Conservation (phyloP, 1,140 invertebrate genomes). For the Pygmarrhopalites habei region DNA sequence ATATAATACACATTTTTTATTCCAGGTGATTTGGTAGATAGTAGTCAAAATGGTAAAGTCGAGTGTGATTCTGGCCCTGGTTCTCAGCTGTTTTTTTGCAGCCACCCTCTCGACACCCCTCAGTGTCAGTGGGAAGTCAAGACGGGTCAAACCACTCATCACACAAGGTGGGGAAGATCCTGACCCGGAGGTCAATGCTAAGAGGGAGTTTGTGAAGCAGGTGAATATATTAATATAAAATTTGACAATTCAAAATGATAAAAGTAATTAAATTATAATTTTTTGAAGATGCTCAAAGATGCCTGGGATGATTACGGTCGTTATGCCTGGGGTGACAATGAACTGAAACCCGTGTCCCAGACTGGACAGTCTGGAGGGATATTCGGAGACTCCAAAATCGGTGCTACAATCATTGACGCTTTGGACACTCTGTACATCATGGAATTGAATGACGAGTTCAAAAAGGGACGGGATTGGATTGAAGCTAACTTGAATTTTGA, state of each 20-base stretch:
- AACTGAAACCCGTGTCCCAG: conserved; percentile 85
- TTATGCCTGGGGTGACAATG: conserved; percentile 98
- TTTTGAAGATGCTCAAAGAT: conserved; percentile 85
- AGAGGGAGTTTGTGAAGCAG: conserved; percentile 68
- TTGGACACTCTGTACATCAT: conserved; percentile 96
- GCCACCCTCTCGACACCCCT: too few species aligned
- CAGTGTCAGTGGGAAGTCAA: too few species aligned
- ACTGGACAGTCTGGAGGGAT: conserved; percentile 84
- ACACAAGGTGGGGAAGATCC: conserved; percentile 56
- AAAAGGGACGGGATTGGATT: conserved; percentile 88
- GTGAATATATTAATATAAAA: too few species aligned
- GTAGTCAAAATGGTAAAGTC: too few species aligned
- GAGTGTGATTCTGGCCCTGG: too few species aligned
- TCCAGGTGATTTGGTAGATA: too few species aligned
- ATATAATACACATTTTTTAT: too few species aligned
- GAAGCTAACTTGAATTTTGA: conserved; percentile 73
- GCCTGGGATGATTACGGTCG: conserved; percentile 92
- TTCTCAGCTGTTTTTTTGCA: too few species aligned
- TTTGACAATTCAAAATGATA: too few species aligned
- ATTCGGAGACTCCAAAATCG: conserved; percentile 79
- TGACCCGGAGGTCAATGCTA: conserved; percentile 54
- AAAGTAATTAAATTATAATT: too few species aligned
- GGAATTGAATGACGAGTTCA: conserved; percentile 89
- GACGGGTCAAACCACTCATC: too few species aligned
- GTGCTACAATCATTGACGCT: conserved; percentile 94